A percentile compares a stretch with the other conserved stretches of the same genome.
phyloP scores from a whole-genome alignment of 37 sponge, comb jelly and placozoan genomes.

The Agelas oroides region DNA sequence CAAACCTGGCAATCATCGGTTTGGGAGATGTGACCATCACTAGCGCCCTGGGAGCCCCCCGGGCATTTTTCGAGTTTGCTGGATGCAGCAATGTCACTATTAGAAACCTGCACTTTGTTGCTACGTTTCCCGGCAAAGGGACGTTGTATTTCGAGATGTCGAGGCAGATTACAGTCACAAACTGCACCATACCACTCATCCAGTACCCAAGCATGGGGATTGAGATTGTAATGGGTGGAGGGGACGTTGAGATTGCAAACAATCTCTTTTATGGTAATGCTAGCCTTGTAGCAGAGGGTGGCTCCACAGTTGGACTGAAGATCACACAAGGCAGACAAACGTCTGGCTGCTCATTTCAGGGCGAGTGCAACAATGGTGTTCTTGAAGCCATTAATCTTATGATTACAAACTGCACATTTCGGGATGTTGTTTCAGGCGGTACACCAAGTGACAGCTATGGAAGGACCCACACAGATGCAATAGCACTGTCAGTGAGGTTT shows the following conservation, averaged over 20 bases:
- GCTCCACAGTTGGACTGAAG: background rate
- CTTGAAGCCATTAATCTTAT: too few species aligned
- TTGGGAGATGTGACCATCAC: constrained; percentile 10
- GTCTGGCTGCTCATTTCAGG: background rate
- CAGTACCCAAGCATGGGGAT: constrained; percentile 14
- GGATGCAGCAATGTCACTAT: constrained; percentile 59
- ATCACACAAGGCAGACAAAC: constrained; percentile 6
- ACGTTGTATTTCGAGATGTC: constrained; percentile 25
- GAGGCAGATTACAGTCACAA: constrained; percentile 9
- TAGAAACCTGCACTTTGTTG: constrained; percentile 31
- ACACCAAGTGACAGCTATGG: constrained; percentile 25
- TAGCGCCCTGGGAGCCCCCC: background rate
- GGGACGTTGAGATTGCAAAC: constrained; percentile 1
- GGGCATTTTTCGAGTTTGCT: constrained; percentile 37
- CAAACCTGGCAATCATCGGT: constrained; percentile 41
- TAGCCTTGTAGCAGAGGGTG: background rate
- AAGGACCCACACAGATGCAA: background rate
- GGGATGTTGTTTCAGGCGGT: too few species aligned
- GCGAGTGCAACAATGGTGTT: background rate
- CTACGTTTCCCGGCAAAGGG: constrained; percentile 4
- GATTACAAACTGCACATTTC: too few species aligned
- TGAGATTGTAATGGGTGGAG: background rate
- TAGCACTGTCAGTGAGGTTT: constrained; percentile 22
- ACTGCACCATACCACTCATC: constrained; percentile 32
- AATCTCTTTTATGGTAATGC: constrained; percentile 23